These are phyloP conservation scores for Papilio helenus DNA, from an alignment of 1,140 invertebrate genomes.

Conservation along the genomic window DNA sequence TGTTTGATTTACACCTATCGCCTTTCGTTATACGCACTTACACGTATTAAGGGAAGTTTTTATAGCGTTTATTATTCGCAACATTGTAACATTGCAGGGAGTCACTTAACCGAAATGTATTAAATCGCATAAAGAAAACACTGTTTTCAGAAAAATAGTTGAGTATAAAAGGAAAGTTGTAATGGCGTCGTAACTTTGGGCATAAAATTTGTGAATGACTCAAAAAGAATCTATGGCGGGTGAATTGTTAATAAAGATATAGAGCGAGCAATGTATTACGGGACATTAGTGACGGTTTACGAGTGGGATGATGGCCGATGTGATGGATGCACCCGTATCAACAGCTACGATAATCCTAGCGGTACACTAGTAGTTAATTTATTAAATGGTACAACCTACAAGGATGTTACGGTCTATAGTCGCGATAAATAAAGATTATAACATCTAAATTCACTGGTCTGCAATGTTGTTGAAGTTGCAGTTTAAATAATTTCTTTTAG, in stretches of 20 bases:
- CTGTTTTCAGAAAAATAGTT: slow-evolving; percentile 80
- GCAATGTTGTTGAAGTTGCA: not conserved
- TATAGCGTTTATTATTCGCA: slow-evolving; percentile 74
- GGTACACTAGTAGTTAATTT: slow-evolving; percentile 49
- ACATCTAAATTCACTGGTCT: not conserved
- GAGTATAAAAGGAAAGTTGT: slow-evolving; percentile 77
- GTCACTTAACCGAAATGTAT: slow-evolving; percentile 80
- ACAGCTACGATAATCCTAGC: slow-evolving; percentile 42
- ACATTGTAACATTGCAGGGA: slow-evolving; percentile 69
- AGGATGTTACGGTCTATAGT: not conserved
- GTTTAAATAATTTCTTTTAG: no score
- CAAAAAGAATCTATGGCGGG: slow-evolving; percentile 75
- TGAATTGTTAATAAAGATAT: slow-evolving; percentile 82
- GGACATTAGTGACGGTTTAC: slow-evolving; percentile 79
- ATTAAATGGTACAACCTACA: slow-evolving; percentile 47
- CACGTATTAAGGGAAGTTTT: slow-evolving; percentile 56
- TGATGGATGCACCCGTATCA: slow-evolving; percentile 72
- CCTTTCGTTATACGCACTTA: slow-evolving; percentile 73
- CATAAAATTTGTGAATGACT: slow-evolving; percentile 78
- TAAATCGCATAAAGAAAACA: slow-evolving; percentile 81
- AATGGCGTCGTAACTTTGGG: slow-evolving; percentile 75
- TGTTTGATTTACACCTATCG: slow-evolving; percentile 74
- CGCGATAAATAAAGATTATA: not conserved
- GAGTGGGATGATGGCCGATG: slow-evolving; percentile 61
- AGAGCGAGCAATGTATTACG: slow-evolving; percentile 73